Evolutionary conservation across 2,888 invertebrate genomes (phyloP).

Genomic region (Dynastes maya): DNA sequence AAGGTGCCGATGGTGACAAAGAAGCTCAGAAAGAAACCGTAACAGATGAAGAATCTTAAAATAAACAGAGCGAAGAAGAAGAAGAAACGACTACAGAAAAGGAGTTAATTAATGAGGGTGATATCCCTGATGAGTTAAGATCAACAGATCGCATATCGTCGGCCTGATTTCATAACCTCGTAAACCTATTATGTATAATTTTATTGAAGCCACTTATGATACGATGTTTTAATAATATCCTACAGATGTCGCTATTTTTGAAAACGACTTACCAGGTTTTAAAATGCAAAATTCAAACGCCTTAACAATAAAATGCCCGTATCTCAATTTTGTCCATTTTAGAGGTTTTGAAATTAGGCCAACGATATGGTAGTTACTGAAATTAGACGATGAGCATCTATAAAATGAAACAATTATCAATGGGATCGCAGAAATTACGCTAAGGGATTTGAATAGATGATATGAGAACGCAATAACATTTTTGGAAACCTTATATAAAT

Average conservation of each 20-base stretch:
- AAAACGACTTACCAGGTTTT: no score
- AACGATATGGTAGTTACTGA: constrained; percentile 81
- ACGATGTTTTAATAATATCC: no score
- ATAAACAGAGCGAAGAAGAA: constrained; percentile 68
- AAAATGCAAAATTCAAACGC: no score
- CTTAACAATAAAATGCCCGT: no score
- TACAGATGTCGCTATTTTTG: no score
- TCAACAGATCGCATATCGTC: constrained; percentile 77
- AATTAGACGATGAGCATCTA: constrained; percentile 84
- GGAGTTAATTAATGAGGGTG: constrained; percentile 77
- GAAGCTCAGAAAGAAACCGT: constrained; percentile 70
- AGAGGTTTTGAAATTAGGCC: no score
- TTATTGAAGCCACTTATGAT: no score
- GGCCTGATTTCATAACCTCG: no score
- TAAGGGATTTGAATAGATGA: constrained; percentile 88
- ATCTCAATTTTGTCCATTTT: no score
- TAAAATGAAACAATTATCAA: constrained; percentile 81
- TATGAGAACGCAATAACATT: constrained; percentile 93
- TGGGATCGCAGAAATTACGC: constrained; percentile 83
- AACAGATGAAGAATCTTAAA: constrained; percentile 55
- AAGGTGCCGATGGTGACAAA: constrained; percentile 60
- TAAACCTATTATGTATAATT: no score
- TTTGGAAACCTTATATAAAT: constrained; percentile 91
- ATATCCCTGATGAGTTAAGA: constrained; percentile 84
- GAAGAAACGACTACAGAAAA: constrained; percentile 71